Base-by-base conservation (phyloP, 2,888 invertebrate genomes). In the Macrosoma leucophasiata region DNA sequence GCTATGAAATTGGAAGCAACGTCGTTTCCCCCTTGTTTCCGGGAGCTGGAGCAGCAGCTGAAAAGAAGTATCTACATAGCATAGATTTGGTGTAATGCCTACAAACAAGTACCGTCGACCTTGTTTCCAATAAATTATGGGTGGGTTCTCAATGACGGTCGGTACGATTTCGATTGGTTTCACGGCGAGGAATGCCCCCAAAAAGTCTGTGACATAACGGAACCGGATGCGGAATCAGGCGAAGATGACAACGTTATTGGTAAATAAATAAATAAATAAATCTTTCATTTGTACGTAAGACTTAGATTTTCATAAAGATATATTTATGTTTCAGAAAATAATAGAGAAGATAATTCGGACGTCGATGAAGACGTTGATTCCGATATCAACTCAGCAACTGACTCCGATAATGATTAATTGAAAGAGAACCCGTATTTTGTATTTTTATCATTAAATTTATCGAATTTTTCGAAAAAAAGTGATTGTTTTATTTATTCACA, bases 111-210 rank as follows among this genome's bases (percentile, higher is more conserved):
- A 41, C 47, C 41, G 40, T 42, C 47, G 36, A 43, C 43, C 39
- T 43, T 47, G 41, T 39, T 36, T 12, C 47, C 47, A 46, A 43
- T 39, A 30, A 43, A 25, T 21, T 45, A 47, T 43, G 49, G 49
- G 37, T 49, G 45, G 41, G 22, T 41, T 29, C 1, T 48, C 7
- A 43, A 40, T 46, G 47, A 48, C 41, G n/a, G n/a, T n/a, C n/a
- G n/a, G n/a, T n/a, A n/a, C n/a, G n/a, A n/a, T n/a, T 37, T 49
- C 39, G 39, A 44, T 27, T 50, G 50, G 45, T 50, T 46, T 20
- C 39, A 46, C 41, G 48, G 46, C 38, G 48, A 48, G 41, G 42
- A 50, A 48, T 46, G 41, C 35, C 45, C 42, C 39, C 29, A 36
- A 40, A 46, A 42, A 36, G 42, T 43, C 32, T 22, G 31, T 44